phyloP scores from a whole-genome alignment of 2,797 vertebrate species.

The Microctenopoma steveboyesi region DNA sequence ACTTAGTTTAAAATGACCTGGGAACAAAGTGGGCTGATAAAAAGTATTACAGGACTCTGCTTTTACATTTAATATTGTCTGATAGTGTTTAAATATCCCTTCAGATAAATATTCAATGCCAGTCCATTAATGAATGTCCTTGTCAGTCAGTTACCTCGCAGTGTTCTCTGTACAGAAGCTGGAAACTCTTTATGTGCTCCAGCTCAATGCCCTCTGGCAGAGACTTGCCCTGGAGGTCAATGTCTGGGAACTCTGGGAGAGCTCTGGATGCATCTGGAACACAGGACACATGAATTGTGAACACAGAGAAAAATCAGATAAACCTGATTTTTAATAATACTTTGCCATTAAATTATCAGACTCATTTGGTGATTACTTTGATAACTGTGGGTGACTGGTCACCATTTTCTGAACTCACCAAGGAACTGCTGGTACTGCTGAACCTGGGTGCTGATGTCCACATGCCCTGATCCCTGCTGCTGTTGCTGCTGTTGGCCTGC shows the following conservation, averaged over 20 bases:
- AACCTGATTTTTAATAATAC: not conserved
- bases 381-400: not conserved
- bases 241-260: slow-evolving; percentile 91
- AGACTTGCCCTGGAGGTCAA: slow-evolving; percentile 90
- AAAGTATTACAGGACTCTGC: not conserved
- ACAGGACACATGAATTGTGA: slow-evolving; percentile 22
- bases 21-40: not conserved
- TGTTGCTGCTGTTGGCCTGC: slow-evolving; percentile 87
- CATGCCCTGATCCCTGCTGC: slow-evolving; percentile 87
- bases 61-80: not conserved
- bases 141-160: slow-evolving; percentile 87
- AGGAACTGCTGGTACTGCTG: slow-evolving; percentile 98
- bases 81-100: not conserved
- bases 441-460: slow-evolving; percentile 95
- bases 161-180: slow-evolving; percentile 94
- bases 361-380: not conserved
- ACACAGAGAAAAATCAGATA: not conserved
- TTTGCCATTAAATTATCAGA: not conserved
- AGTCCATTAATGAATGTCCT: not conserved
- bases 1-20: not conserved
- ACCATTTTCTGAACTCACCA: slow-evolving; percentile 80
- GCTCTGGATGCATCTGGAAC: slow-evolving; percentile 89
- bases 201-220: slow-evolving; percentile 89
- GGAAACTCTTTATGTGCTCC: slow-evolving; percentile 92
- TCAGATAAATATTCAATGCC: not conserved